Base-by-base conservation (phyloP, 2,797 vertebrate genomes). In the Xyrichtys novacula region DNA sequence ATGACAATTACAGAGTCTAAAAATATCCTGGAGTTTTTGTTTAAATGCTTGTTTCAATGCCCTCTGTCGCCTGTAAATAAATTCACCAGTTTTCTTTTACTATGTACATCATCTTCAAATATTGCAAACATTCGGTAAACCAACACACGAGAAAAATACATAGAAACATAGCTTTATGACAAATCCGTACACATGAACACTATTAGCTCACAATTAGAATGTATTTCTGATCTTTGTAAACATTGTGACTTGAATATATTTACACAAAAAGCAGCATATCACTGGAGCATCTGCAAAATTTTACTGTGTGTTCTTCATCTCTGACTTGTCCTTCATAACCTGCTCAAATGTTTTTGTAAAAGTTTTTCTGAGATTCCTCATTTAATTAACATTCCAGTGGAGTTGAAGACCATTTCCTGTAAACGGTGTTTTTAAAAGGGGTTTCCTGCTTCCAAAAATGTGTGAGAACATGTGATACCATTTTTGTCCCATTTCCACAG, bases 251-350 rank as follows among this genome's bases (percentile, higher is more conserved):
- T 85, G 69, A 87, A 87, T 91, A 73, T 71, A 77, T 73, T 77
- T 76, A 92, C 78, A 84, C 60, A 81, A 86, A 84, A 89, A 93
- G 93, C 92, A 93, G 92, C 92, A 91, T 82, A 89, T 85, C 74
- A 89, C 76, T 85, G 83, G 73, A 88, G 71, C 65, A 72, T 88
- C 81, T 81, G 65, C 76, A 72, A 73, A 84, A 65, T 54, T 17
- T 52, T 71, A 64, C 32, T 4, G 32, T 70, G 66, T 83, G 72
- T 78, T 79, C 69, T 63, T 83, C 40, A 61, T 68, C 65, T 78
- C 53, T 60, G 47, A 55, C 42, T 72, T 81, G 74, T 71, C 67
- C 65, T 87, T 87, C 76, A 65, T 83, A 74, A 58, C 57, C 62
- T 68, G 65, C 63, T 72, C 59, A 77, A 73, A 78, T 49, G 43